Percentiles rank a stretch among this genome's conserved stretches.
Conservation (phyloP, 2,797 vertebrate species). For the Meriones psammophilus region DNA sequence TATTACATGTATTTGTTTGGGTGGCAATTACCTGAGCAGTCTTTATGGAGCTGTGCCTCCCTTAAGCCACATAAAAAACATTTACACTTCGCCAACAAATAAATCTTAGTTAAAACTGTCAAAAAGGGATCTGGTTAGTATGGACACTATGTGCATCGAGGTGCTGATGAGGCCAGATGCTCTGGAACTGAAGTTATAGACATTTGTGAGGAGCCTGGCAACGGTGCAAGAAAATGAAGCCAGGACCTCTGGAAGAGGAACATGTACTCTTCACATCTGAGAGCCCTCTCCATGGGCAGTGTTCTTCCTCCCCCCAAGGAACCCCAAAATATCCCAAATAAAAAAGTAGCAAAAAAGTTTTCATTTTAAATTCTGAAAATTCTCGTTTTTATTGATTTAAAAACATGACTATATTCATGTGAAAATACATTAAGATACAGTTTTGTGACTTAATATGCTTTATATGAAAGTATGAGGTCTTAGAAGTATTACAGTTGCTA, state of each 20-base stretch:
- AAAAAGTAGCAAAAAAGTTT: not conserved
- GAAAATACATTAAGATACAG: constrained; percentile 51
- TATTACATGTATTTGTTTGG: not conserved
- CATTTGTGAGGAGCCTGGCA: not conserved
- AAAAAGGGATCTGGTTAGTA: not conserved
- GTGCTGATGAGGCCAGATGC: not conserved
- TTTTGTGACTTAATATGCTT: constrained; percentile 28
- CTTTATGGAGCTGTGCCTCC: not conserved
- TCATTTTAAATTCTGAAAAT: constrained; percentile 41
- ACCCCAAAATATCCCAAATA: not conserved
- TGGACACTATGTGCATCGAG: not conserved
- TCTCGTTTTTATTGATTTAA: constrained; percentile 72
- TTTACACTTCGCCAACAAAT: not conserved
- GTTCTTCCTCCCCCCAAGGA: not conserved
- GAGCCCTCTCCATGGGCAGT: not conserved
- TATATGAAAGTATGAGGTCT: constrained; percentile 58
- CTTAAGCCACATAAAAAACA: constrained; percentile 34
- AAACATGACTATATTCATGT: constrained; percentile 22
- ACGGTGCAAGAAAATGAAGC: not conserved
- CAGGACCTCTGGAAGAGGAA: not conserved
- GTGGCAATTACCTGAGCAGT: not conserved
- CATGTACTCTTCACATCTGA: not conserved
- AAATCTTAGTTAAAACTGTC: not conserved
- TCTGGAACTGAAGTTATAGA: not conserved
- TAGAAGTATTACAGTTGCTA: constrained; percentile 57